Base-by-base conservation (phyloP, 2,888 invertebrate species). In the Parapristionchus giblindavisi region DNA sequence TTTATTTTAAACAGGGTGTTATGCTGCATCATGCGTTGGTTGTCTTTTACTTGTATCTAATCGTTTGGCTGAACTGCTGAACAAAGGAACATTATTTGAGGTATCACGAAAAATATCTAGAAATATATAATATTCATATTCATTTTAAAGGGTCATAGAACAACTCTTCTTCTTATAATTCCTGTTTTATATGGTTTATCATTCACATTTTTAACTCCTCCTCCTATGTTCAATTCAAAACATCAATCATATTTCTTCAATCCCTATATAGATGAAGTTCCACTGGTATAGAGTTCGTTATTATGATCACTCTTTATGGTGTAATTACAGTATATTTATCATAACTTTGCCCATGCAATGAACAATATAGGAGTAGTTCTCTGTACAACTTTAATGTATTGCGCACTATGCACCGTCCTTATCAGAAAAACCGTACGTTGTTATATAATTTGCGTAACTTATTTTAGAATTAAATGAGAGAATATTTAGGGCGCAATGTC, bases 231-330 rank as follows among this genome's bases (percentile, higher is more conserved):
- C 38, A 63, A 63, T 24, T 63, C 63, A 0, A 38, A 63, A n/a
- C 43, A 40, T 17, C 63, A 63, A 40, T 63, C 63, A 5, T 63
- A 63, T 11, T 63, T 63, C 40, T 63, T 63, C 63, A 63, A 63
- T 63, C 63, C 63, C 17, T 63, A 40, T n/a, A 14, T n/a, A n/a
- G 40, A 38, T 14, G 40, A 63, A 40, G 63, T 63, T 3, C 63
- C 43, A 43, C 17, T 8, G 43, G 43, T 14, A 43, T 17, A 17
- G 8, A 17, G 8, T 43, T 17, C 17, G 8, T 17, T 8, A 43
- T 43, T 43, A 43, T 17, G 43, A 60, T 3, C 21, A 36, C 36
- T 24, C n/a, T 38, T 5, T 3, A 58, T n/a, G 3, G 34, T 4
- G 17, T 27, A 17, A 24, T 63, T 63, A 34, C 63, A 63, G 63